Base-by-base conservation (phyloP, 2,113 vertebrate species). In the Hoplias malabaricus region DNA sequence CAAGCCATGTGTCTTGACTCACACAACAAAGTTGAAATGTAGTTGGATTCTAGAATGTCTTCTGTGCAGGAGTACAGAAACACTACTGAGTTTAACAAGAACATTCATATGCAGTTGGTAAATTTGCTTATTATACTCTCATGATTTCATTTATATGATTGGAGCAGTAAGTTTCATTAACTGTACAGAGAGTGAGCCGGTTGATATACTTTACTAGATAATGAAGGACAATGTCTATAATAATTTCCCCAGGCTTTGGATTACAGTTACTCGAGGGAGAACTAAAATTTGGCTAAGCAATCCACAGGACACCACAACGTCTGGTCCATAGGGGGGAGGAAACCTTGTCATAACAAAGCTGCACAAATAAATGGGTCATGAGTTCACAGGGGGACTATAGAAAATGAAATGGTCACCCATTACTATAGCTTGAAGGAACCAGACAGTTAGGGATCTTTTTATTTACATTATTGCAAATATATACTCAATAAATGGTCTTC, bases 51-150 rank as follows among this genome's bases (percentile, higher is more conserved):
- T 48, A 65, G 40, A 56, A 53, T 38, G n/a, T 40, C 11, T 68
- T 71, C 69, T 81, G 75, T 69, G 75, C 42, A 75, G 57, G 69
- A 72, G 48, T 53, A 66, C 11, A 46, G 53, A 73, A 76, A 77
- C 81, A 83, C 61, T 62, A 83, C 61, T 62, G 50, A 79, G 36
- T 21, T 67, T 50, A 23, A 74, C 38, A 25, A 16, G 61, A 79
- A 81, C 83, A 81, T 84, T 84, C 76, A 79, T 73, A 80, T 68
- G 36, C 67, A 67, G 40, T 61, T 59, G 66, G 68, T 69, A 72
- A 61, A 69, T 69, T 68, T 76, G 11, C 25, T 23, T 68, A 50
- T 43, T 31, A 65, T 69, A 73, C 68, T 77, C 42, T 34, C 38
- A 75, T 34, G 66, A 7, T 76, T 75, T 61, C 19, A 33, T 54